Percentiles rank a stretch among this genome's conserved stretches.
These are phyloP conservation scores for Dryoscopus gambensis DNA, from an alignment of 2,113 vertebrate genomes.

Conservation along the genomic window DNA sequence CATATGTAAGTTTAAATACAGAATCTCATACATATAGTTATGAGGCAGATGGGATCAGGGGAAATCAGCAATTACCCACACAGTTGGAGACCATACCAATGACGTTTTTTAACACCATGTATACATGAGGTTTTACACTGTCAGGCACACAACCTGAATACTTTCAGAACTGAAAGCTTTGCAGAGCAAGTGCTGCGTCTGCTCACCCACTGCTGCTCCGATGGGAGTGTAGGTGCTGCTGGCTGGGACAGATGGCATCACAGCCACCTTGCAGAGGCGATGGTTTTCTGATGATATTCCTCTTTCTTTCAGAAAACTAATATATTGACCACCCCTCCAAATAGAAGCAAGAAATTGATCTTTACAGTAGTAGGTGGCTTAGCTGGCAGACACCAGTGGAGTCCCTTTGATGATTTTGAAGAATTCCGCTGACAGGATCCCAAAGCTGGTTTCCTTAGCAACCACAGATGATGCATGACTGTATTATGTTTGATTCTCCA, in stretches of 20 bases:
- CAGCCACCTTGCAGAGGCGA: background rate
- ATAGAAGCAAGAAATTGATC: background rate
- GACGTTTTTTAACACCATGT: background rate
- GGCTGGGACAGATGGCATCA: background rate
- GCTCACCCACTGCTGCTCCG: background rate
- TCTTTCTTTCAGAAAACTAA: background rate
- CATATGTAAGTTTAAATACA: background rate
- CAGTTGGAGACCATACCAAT: background rate
- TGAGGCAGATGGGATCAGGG: background rate
- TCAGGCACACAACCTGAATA: background rate
- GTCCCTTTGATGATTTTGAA: slow-evolving; percentile 35
- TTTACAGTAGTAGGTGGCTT: slow-evolving; percentile 17
- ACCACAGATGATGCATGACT: slow-evolving; percentile 47
- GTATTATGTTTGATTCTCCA: slow-evolving; percentile 22
- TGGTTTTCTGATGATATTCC: background rate
- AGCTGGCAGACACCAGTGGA: slow-evolving; percentile 2
- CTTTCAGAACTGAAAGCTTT: background rate
- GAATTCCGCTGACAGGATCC: slow-evolving; percentile 8
- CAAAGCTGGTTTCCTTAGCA: slow-evolving; percentile 43
- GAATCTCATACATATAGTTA: background rate
- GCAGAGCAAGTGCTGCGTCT: background rate
- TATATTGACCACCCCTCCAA: background rate
- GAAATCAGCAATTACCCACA: background rate
- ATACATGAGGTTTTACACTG: background rate
- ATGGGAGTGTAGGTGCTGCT: background rate